Base-by-base conservation (phyloP, 1,140 invertebrate genomes). In the Augochlora pura region DNA sequence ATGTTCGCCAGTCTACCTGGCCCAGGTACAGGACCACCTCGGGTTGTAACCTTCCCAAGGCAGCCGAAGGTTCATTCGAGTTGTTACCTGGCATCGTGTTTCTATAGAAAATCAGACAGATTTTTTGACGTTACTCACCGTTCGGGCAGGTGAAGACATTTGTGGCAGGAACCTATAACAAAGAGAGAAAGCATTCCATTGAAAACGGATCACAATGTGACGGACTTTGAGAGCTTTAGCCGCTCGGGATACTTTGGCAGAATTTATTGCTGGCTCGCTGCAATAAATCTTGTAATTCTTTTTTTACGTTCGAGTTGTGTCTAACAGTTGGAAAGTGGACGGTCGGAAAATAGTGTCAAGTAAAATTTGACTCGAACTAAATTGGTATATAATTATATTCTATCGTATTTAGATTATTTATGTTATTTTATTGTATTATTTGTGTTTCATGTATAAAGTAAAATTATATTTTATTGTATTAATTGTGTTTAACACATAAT, bases 81-180 rank as follows among this genome's bases (percentile, higher is more conserved):
- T 8, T 16, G 42, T 27, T 63, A 38, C 46, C 32, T 59, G 75
- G 70, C 2, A n/a, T 21, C 2, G 9, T n/a, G 42, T 18, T n/a
- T 7, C 21, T 59, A 38, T 21, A 21, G 18, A 21, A 23, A 23
- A 21, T 12, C 16, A 4, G 21, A 21, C 16, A 74, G 49, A 27
- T 10, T 38, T 32, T 69, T 38, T 10, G 0, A 21, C 6, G 54
- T 38, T 77, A 94, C 95, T 95, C 91, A 95, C 95, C 95, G 91
- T 94, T 95, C 89, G 94, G 95, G 94, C 95, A 95, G 84, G 94
- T 94, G 92, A 95, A 95, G 88, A 95, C 90, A 88, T 94, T 93
- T 65, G 90, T 90, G 64, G 89, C 74, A 76, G 91, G 93, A 85
- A 93, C 93, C 95, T 95, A 94, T 66, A 95, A 95, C 76, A 86